Evolutionary conservation across 2,797 vertebrate genomes (phyloP), one percentile per base, ranked within the genome.

Genomic region (Uromys caudimaculatus): DNA sequence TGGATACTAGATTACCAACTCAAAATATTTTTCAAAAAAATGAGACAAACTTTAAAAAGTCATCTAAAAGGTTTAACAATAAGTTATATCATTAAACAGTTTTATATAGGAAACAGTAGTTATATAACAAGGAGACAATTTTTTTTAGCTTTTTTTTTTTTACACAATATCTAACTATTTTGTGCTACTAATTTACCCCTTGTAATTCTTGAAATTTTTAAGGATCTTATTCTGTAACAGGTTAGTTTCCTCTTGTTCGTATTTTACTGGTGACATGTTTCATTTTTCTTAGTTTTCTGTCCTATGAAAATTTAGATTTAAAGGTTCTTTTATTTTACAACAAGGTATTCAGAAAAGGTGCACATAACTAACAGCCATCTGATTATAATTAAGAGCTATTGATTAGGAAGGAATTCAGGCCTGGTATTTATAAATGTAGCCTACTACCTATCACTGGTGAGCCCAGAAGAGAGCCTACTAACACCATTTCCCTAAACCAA

Each of bases 171-270:
- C 0, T 14, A 82, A n/a, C 50, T 62, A 93, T 95, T 92, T 78
- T 77, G 3, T 77, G 50, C 17, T 90, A 9, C 13, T 79, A 35
- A 71, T 81, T 88, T 92, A 60, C 8, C 50, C 78, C 10, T 77
- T 92, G 27, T 56, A 94, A 79, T 50, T 52, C 83, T 84, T 83
- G 38, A 73, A 58, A n/a, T 41, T n/a, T 73, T 35, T n/a, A 6
- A 78, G 50, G 64, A 62, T 78, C 58, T 69, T 93, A 52, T 93
- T 94, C 27, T 71, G 69, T 86, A 81, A 77, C 73, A 38, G 69
- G n/a, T 38, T 71, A 71, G n/a, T 38, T 8, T 38, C 64, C 32
- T 35, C n/a, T 38, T 71, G 67, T 16, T 71, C 8, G 4, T 90
- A 44, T 86, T 88, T 85, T 89, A 71, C 60, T 82, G 60, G 24